Percentiles rank a stretch among this genome's conserved stretches.
Evolutionary conservation across 2,797 vertebrate species (phyloP).

Genomic region (Orientallactaga sibirica): DNA sequence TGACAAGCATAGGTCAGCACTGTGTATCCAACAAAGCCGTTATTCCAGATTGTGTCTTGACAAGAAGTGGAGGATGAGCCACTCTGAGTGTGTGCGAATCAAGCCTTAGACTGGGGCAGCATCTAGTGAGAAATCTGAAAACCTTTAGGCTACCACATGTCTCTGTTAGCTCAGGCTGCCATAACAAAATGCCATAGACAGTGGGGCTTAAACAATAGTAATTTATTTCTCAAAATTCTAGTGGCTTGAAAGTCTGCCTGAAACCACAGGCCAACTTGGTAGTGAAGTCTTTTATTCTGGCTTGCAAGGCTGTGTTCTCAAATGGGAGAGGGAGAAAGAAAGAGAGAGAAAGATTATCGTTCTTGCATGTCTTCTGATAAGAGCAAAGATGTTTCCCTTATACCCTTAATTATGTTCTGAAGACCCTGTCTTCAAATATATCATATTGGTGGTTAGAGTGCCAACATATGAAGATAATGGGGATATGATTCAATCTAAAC

Average conservation of each 20-base stretch:
- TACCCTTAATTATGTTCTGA: neutral
- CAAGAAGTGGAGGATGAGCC: constrained; percentile 84
- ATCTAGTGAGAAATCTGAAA: constrained; percentile 63
- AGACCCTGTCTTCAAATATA: neutral
- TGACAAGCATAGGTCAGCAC: constrained; percentile 87
- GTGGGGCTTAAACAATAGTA: neutral
- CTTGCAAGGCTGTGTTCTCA: neutral
- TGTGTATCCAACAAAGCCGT: constrained; percentile 89
- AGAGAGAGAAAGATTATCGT: neutral
- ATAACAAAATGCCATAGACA: neutral
- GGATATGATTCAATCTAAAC: neutral
- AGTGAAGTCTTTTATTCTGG: no score
- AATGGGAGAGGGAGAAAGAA: neutral
- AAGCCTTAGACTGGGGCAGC: constrained; percentile 74
- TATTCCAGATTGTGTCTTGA: constrained; percentile 88
- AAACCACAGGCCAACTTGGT: neutral
- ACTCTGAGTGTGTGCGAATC: constrained; percentile 86
- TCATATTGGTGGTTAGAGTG: neutral
- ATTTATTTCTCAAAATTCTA: neutral
- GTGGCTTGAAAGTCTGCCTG: neutral
- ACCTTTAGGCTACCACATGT: neutral
- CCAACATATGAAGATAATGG: neutral
- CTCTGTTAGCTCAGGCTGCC: neutral
- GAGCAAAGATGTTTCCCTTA: neutral
- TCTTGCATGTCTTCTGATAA: neutral